Conservation (phyloP, 1,140 invertebrate species). For the Apolygus lucorum region DNA sequence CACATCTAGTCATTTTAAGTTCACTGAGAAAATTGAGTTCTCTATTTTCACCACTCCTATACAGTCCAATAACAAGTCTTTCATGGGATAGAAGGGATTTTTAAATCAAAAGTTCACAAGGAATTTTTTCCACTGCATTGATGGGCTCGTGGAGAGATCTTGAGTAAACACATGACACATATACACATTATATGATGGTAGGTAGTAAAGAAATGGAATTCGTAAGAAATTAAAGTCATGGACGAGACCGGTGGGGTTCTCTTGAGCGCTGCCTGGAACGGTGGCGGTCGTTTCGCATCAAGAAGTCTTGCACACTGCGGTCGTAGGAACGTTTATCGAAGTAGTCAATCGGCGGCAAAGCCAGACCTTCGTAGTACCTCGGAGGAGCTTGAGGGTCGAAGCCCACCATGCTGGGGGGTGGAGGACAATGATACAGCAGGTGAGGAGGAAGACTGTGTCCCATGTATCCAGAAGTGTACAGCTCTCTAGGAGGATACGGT, state of each 20-base stretch:
- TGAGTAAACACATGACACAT: slow-evolving; percentile 6
- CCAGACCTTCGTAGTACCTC: slow-evolving; percentile 66
- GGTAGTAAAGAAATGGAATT: background rate
- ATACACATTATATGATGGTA: background rate
- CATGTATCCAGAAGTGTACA: slow-evolving; percentile 22
- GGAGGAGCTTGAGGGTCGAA: slow-evolving; percentile 63
- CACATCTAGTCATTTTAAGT: no score
- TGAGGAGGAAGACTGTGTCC: slow-evolving; percentile 9
- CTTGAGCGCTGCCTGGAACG: slow-evolving; percentile 46
- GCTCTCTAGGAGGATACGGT: slow-evolving; percentile 37
- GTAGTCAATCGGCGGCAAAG: slow-evolving; percentile 49
- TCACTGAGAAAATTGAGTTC: no score
- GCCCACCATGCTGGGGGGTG: slow-evolving; percentile 53
- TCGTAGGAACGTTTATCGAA: slow-evolving; percentile 69
- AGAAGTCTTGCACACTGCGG: slow-evolving; percentile 80
- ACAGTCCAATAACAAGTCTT: no score
- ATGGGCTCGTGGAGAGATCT: slow-evolving; percentile 8
- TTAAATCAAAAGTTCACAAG: background rate
- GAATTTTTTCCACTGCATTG: slow-evolving; percentile 7
- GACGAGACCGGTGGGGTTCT: slow-evolving; percentile 30
- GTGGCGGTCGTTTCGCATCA: slow-evolving; percentile 59
- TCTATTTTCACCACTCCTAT: no score
- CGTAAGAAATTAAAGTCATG: background rate
- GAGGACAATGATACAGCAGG: slow-evolving; percentile 49
- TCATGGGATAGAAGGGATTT: slow-evolving; percentile 1